Evolutionary conservation across 2,113 vertebrate species (phyloP).

Genomic region (Vidua macroura): DNA sequence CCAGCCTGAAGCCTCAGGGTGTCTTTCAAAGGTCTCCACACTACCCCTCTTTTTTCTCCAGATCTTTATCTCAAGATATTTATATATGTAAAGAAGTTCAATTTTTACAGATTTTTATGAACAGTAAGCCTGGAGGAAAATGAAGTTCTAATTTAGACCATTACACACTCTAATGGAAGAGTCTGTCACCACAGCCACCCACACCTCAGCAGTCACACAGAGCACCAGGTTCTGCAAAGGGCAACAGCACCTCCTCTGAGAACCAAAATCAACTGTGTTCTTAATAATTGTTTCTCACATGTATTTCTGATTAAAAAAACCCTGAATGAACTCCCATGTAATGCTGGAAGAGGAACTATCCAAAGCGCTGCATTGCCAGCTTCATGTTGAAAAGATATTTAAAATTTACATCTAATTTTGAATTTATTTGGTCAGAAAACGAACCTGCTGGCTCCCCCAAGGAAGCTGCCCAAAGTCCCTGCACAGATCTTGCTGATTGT

Average conservation of each 20-base stretch:
- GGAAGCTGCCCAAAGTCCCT: neutral
- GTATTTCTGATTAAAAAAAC: neutral
- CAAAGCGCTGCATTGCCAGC: neutral
- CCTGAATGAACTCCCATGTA: fast-evolving
- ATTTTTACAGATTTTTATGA: neutral
- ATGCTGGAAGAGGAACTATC: neutral
- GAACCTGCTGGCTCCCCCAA: neutral
- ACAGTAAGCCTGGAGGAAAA: neutral
- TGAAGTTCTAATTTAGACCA: neutral
- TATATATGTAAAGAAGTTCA: neutral
- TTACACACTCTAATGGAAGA: neutral
- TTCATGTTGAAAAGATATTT: neutral
- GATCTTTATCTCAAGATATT: neutral
- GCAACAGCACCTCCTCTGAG: neutral
- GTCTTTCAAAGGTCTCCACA: neutral
- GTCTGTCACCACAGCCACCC: neutral
- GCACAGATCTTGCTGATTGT: neutral
- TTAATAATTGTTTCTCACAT: neutral
- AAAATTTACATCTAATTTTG: neutral
- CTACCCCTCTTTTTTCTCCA: neutral
- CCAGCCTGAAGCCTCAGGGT: neutral
- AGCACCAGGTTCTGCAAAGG: neutral
- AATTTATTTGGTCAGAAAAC: neutral
- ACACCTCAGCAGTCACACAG: neutral
- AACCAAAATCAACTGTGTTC: neutral